Base-by-base conservation (phyloP, 2,888 invertebrate genomes). In the Aleiodes alternator region DNA sequence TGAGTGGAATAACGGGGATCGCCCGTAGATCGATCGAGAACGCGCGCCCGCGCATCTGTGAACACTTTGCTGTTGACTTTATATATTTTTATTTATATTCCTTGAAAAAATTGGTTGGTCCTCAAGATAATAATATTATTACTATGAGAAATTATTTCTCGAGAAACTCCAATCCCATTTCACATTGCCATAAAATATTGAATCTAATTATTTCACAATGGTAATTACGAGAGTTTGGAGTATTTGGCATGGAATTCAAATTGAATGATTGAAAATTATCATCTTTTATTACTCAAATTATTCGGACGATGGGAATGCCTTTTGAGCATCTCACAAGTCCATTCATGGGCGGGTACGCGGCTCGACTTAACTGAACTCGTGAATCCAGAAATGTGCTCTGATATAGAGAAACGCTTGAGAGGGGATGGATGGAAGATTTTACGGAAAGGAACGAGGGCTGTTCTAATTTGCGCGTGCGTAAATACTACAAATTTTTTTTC, bases 11-110 rank as follows among this genome's bases (percentile, higher is more conserved):
- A 57, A 59, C 75, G 70, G 56, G 75, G 57, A 69, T 69, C 43
- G 75, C 59, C 72, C 72, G 68, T 72, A 76, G 75, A 76, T 76
- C 75, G 76, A 73, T 74, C 74, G 66, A 23, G 71, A 73, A 74
- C 64, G 70, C 71, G 76, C 76, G 69, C 72, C 69, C 72, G 69
- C 75, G 75, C 69, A 74, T 76, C 51, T 69, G 57, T 59, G 50
- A 68, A 72, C 75, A 76, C 72, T 77, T 76, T 53, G 38, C 68
- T 76, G 16, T 68, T 68, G 50, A 56, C 55, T 34, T 53, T 71
- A 57, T 71, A 56, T 61, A 23, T 64, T 48, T 43, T 48, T 64
- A 48, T 64, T 64, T 5, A 64, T 64, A 11, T 16, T 43, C 34
- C 59, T 38, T 12, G 4, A 59, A 38, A 59, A n/a, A 64, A 11